Evolutionary conservation across 2,888 invertebrate species (phyloP).

Genomic region (Operophtera brumata): DNA sequence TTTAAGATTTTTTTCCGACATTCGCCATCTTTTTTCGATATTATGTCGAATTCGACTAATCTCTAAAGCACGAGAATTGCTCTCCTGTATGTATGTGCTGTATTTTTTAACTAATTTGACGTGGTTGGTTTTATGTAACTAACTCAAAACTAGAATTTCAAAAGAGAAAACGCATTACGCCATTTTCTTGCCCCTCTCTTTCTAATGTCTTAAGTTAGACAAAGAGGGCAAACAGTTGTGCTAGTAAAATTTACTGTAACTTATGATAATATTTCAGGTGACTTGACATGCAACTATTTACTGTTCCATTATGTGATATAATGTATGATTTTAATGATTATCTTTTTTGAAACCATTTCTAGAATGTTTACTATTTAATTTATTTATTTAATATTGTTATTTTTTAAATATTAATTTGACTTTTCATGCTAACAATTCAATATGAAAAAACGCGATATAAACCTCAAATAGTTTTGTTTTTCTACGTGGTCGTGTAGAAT

Average conservation of each 20-base stretch:
- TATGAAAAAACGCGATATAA: no score
- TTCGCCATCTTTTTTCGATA: no score
- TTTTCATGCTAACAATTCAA: no score
- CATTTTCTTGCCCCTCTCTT: not conserved
- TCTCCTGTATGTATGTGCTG: no score
- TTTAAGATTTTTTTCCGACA: no score
- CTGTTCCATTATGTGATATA: conserved; percentile 45
- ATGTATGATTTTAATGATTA: conserved; percentile 24
- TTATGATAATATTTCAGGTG: conserved; percentile 24
- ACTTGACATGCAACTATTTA: conserved; percentile 43
- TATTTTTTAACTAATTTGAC: no score
- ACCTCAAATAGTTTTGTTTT: no score
- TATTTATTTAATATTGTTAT: not conserved
- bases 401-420: no score
- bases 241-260: conserved; percentile 4
- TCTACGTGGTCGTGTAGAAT: no score
- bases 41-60: no score
- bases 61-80: no score
- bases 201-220: not conserved
- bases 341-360: not conserved
- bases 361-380: not conserved
- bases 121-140: no score
- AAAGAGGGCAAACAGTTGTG: not conserved
- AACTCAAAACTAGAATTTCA: not conserved
- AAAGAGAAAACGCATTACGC: not conserved